phyloP scores from a whole-genome alignment of 37 sponge, comb jelly and placozoan species.

The Halisarca cf. caerulea region DNA sequence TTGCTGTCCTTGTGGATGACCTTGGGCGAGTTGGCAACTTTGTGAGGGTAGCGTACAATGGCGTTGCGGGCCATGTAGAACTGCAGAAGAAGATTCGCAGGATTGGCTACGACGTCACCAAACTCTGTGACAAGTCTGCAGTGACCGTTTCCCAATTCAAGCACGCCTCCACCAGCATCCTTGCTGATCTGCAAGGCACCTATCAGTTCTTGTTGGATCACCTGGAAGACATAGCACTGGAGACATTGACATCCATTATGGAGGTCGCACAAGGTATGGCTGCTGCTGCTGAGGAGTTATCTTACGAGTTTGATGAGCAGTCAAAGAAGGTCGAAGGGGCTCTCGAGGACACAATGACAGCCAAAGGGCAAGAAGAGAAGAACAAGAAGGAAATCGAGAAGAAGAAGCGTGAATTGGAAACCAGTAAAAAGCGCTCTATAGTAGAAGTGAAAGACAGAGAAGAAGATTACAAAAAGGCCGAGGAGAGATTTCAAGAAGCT shows the following conservation, averaged over 20 bases:
- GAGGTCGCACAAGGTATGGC: slow-evolving; percentile 45
- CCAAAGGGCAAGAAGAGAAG: background rate
- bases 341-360: slow-evolving; percentile 8
- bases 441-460: background rate
- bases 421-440: background rate
- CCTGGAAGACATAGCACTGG: slow-evolving; percentile 43
- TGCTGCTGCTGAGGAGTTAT: slow-evolving; percentile 39
- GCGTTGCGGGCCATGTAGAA: slow-evolving; percentile 49
- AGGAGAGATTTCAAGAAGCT: background rate
- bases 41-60: slow-evolving; percentile 62
- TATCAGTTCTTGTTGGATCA: slow-evolving; percentile 37
- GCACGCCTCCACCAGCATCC: slow-evolving; percentile 16
- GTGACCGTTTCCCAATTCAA: slow-evolving; percentile 34
- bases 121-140: slow-evolving; percentile 49
- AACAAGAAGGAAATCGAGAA: background rate
- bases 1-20: slow-evolving; percentile 58
- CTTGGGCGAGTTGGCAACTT: slow-evolving; percentile 59
- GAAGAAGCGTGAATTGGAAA: background rate
- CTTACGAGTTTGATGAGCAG: slow-evolving; percentile 43
- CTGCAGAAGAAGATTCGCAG: slow-evolving; percentile 40
- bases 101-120: slow-evolving; percentile 40
- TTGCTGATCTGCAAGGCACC: slow-evolving; percentile 21
- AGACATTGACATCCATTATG: background rate
- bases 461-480: background rate
- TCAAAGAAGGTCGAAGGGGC: slow-evolving; percentile 18